phyloP scores from a whole-genome alignment of 2,797 vertebrate species.

The Lacerta viridis region DNA sequence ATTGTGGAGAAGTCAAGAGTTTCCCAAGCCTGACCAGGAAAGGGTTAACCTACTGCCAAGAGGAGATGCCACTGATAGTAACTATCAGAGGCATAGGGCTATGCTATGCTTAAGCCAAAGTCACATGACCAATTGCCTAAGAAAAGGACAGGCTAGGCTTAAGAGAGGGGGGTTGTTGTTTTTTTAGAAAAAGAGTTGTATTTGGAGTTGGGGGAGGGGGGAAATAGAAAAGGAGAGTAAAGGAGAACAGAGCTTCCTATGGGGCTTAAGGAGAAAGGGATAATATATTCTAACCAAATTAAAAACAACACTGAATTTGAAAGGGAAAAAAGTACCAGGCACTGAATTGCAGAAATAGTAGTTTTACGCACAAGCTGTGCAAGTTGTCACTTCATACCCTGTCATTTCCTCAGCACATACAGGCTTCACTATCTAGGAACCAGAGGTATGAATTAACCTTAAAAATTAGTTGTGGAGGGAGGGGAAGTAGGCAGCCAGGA shows the following conservation, averaged over 20 bases:
- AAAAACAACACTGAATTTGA: background rate
- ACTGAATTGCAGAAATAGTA: background rate
- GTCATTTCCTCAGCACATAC: background rate
- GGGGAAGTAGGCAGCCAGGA: background rate
- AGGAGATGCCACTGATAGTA: constrained; percentile 10
- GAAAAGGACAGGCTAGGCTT: constrained; percentile 19
- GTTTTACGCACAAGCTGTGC: background rate
- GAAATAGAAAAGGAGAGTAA: background rate
- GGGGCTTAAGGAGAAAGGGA: background rate
- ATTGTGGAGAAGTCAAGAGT: background rate
- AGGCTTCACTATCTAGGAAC: background rate
- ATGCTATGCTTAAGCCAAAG: constrained; percentile 14
- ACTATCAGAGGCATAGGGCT: background rate
- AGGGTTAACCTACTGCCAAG: constrained; percentile 19
- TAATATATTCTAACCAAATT: background rate
- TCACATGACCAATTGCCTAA: constrained; percentile 33
- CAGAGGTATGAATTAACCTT: background rate
- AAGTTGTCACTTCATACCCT: background rate
- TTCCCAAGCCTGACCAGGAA: background rate
- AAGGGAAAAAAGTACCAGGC: background rate
- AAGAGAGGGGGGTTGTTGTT: background rate
- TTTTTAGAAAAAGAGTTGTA: background rate
- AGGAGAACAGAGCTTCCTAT: background rate
- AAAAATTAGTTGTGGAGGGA: background rate
- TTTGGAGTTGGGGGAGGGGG: background rate